Evolutionary conservation across 2,797 vertebrate species (phyloP), one percentile per base, ranked within the genome.

Genomic region (Zenarchopterus dispar): DNA sequence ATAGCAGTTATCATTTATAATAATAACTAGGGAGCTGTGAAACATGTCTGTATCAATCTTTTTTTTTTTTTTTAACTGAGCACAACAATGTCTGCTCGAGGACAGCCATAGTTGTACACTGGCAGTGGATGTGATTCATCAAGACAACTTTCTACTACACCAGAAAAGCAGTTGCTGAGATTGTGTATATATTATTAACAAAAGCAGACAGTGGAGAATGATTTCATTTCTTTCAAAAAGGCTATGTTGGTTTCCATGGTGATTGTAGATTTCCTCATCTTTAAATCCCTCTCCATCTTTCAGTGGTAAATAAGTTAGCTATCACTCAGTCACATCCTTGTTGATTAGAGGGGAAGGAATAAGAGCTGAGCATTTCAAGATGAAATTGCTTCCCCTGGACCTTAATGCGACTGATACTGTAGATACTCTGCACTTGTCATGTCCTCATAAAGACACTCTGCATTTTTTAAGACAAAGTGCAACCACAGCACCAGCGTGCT

Each of bases 201-300:
- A 73, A 69, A 22, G 9, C 28, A 84, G 53, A 70, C 57, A 69
- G 52, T 58, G 26, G 56, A 75, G 55, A 44, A 63, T 49, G 6
- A 50, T 61, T 84, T 77, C 22, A 78, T 75, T 75, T 80, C 47
- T 76, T 74, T 78, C 26, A 75, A 82, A 79, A 73, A 64, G 62
- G 70, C 60, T 65, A 59, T 69, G 58, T 62, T 21, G 18, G 82
- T 86, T 90, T 63, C 80, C 78, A 81, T 81, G 73, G 80, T 16
- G 21, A 88, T 62, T 19, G 39, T 16, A 67, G 53, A 41, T 52
- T 81, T 60, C 47, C 67, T 72, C 36, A 49, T 66, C 66, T 76
- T 62, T 56, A 47, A 74, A 69, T 77, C 24, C 39, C 26, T 70
- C 31, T 56, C 53, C 8, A 45, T 73, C 63, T 33, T 63, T 75